Conservation (phyloP, 1,140 invertebrate species). For the Zaprionus lachaisei region DNA sequence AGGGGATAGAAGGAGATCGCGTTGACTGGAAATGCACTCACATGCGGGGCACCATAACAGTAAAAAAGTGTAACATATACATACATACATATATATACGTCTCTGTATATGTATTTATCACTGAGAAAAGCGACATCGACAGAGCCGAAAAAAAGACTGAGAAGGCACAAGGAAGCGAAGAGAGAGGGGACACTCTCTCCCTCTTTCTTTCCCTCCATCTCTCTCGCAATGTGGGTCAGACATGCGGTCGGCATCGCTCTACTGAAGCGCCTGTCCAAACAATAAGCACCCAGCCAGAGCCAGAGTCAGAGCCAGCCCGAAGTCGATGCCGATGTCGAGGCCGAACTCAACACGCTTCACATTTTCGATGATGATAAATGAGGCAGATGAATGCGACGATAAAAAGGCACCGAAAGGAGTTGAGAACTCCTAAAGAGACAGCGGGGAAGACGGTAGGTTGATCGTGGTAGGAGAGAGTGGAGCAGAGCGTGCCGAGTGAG, state of each 20-base stretch:
- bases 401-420: conserved; percentile 49
- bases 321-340: conserved; percentile 2
- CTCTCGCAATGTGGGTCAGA: conserved; percentile 44
- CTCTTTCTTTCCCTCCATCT: conserved; percentile 1
- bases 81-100: background rate
- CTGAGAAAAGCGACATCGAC: conserved; percentile 49
- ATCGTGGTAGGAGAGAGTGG: background rate
- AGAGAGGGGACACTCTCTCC: background rate
- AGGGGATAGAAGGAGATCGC: background rate
- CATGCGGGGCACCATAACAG: conserved; percentile 54
- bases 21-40: conserved; percentile 29
- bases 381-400: conserved; percentile 52
- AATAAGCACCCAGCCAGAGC: conserved; percentile 36
- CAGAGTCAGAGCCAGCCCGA: background rate
- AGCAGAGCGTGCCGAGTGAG: conserved; percentile 17
- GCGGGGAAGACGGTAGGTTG: background rate
- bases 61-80: conserved; percentile 57
- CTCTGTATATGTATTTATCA: conserved; percentile 45
- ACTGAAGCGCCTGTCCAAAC: conserved; percentile 54
- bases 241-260: conserved; percentile 42
- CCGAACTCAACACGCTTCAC: conserved; percentile 56
- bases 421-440: background rate
- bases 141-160: conserved; percentile 30
- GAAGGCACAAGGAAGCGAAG: conserved; percentile 29
- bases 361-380: conserved; percentile 60